Base-by-base conservation (phyloP, 1,140 invertebrate genomes). In the Pachypsylla venusta region DNA sequence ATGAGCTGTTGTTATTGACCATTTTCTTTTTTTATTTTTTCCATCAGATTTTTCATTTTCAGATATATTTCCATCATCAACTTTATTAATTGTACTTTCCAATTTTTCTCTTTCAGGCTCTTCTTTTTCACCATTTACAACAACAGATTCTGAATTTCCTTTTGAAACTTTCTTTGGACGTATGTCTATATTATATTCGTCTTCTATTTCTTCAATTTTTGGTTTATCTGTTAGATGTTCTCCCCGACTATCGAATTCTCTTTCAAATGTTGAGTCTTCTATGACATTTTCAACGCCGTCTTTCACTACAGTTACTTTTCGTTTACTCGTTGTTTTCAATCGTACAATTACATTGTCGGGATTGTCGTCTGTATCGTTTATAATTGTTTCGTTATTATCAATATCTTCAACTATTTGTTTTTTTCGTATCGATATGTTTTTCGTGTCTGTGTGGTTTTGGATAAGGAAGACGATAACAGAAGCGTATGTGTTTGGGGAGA, bases 251-350 rank as follows among this genome's bases (percentile, higher is more conserved):
- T 24, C 35, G n/a, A 16, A 40, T 5, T 19, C n/a, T n/a, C 14
- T 59, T 27, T 58, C 14, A 25, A 60, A 19, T 54, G 54, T 48
- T n/a, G 53, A 65, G 57, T 68, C 68, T 24, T 71, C 71, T 25
- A 67, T 62, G 56, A 64, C 70, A 68, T 76, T 77, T 54, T 77
- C 70, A 5, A 48, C 42, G 7, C 20, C 75, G 71, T 67, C 76
- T 75, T 3, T 77, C 67, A 30, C 71, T 13, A 35, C 53, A 13
- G 20, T 56, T 39, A 25, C 22, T 54, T 28, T 27, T 3, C 10
- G 53, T 55, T 56, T 56, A 20, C 16, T 60, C 27, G 22, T 59
- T 20, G 39, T 25, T 53, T 19, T 35, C 16, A n/a, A n/a, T n/a
- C n/a, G n/a, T n/a, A n/a, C n/a, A n/a, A n/a, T n/a, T n/a, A n/a